These are phyloP conservation scores for Lasius fuliginosus DNA, from an alignment of 2,888 invertebrate genomes.

Conservation along the genomic window DNA sequence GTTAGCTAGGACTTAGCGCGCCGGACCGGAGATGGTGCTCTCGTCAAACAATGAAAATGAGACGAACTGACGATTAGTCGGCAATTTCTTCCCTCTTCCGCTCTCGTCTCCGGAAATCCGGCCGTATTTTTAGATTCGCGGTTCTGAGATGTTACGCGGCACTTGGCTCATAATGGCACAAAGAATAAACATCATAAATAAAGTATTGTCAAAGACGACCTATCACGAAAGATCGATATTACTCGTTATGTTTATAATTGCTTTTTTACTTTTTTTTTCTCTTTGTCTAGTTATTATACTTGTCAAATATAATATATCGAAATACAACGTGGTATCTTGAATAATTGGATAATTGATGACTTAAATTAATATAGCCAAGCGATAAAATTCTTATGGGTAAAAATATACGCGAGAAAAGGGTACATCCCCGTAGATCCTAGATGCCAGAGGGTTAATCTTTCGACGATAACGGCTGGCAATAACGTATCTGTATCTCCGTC, in stretches of 20 bases:
- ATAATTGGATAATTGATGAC: not conserved
- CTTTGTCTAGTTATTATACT: no score
- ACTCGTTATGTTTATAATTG: not conserved
- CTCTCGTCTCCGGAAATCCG: not conserved
- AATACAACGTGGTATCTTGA: not conserved
- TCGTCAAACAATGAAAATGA: slow-evolving; percentile 51
- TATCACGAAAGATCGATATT: not conserved
- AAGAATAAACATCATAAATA: not conserved
- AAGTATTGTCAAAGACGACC: not conserved
- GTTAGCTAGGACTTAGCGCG: slow-evolving; percentile 38
- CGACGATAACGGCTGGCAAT: slow-evolving; percentile 12
- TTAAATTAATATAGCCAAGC: not conserved
- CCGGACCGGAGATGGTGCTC: slow-evolving; percentile 16
- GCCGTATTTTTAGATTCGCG: not conserved
- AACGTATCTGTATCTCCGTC: slow-evolving; percentile 33
- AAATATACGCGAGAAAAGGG: not conserved
- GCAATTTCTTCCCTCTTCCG: slow-evolving; percentile 21
- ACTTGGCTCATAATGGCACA: not conserved
- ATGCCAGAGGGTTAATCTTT: slow-evolving; percentile 3
- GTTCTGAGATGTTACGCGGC: not conserved
- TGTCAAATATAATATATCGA: not conserved
- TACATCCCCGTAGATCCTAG: not conserved
- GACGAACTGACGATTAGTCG: slow-evolving; percentile 31
- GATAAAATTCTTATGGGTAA: not conserved
- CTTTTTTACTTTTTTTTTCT: not conserved